Base-by-base conservation (phyloP, 2,113 vertebrate species). In the Gobiocypris rarus region DNA sequence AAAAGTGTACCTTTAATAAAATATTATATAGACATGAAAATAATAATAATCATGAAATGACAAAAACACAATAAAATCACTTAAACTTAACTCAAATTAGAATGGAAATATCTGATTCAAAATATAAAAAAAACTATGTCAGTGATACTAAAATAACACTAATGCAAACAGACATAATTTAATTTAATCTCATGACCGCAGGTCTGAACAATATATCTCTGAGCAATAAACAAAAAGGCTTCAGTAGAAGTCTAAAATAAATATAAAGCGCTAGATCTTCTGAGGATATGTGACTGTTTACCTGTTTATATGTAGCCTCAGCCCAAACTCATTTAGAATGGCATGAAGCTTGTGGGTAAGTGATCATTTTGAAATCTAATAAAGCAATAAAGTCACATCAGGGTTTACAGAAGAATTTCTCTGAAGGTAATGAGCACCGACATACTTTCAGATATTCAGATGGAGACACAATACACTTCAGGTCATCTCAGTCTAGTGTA, bases 341-440 rank as follows among this genome's bases (percentile, higher is more conserved):
- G 56, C 58, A 79, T 79, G 56, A 79, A 63, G 38, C 56, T 79
- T 79, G 76, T 48, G 38, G 76, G 38, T 79, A 5, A 63, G 75
- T 14, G 34, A 63, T 63, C 38, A 19, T 79, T 79, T 15, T 63
- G n/a, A 79, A 79, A 79, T 79, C 76, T 63, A 79, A 79, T 79
- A 79, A 79, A 61, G 56, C 38, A 43, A 34, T 43, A 43, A 79
- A 79, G 24, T 79, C 58, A 28, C 56, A 31, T 67, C 43, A 52
- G 78, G 26, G 61, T 81, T 81, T 52, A 67, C 17, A 67, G 43
- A 67, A 81, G 61, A 81, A 67, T 50, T 67, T 31, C 24, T 81
- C 61, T 31, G 24, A 50, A 81, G 78, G 43, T 81, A 50, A 31
- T 52, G 26, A 81, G 11, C 78, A 34, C 78, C 11, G 76, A 63